Conservation (phyloP, 2,797 vertebrate species). For the Anomalospiza imberbis region DNA sequence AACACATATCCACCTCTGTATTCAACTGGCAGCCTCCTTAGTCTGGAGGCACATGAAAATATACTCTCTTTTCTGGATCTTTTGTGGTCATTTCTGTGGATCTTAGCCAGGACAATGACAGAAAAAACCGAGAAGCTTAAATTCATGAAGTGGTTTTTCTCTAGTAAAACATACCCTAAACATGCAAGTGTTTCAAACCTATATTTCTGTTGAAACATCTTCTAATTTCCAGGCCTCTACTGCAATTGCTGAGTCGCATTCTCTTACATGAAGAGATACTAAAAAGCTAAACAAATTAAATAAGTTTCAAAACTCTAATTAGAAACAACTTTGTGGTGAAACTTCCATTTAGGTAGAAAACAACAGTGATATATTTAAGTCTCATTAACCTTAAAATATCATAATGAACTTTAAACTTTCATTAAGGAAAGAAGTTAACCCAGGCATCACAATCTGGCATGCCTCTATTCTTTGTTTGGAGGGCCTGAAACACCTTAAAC, state of each 20-base stretch:
- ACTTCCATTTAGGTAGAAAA: background rate
- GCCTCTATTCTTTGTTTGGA: background rate
- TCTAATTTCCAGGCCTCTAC: background rate
- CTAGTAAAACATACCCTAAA: background rate
- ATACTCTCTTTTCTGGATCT: background rate
- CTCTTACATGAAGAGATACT: background rate
- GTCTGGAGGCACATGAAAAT: background rate
- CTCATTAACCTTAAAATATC: background rate
- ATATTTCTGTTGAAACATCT: background rate
- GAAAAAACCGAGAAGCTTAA: background rate
- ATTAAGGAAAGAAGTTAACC: background rate
- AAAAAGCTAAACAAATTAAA: background rate
- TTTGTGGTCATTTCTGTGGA: background rate
- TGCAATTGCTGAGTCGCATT: background rate
- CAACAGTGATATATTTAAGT: background rate
- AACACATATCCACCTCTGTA: slow-evolving; percentile 32
- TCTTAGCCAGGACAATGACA: background rate
- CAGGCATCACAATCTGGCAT: background rate
- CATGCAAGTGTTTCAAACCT: background rate
- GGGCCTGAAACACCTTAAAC: background rate
- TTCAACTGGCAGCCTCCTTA: background rate
- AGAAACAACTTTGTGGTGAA: background rate
- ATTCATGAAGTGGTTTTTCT: background rate
- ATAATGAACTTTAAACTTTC: background rate
- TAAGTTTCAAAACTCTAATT: background rate